phyloP scores from a whole-genome alignment of 2,888 invertebrate genomes.

The Cataglyphis altisquamis region DNA sequence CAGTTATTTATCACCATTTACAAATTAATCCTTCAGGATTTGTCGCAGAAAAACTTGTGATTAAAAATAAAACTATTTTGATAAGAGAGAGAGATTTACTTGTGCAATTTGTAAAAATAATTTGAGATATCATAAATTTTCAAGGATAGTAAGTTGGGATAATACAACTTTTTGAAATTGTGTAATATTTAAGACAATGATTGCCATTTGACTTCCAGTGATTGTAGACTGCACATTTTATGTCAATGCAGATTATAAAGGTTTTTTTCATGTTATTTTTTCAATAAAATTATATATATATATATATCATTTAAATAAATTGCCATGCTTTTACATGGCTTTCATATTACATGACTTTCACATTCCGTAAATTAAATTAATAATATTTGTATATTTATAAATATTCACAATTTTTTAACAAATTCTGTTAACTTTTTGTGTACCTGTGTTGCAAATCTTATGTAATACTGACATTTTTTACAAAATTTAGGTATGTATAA shows the following conservation, averaged over 20 bases:
- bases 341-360: slow-evolving; percentile 30
- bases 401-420: slow-evolving; percentile 12
- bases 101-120: slow-evolving; percentile 69
- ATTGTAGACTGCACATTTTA: slow-evolving; percentile 21
- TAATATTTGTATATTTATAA: slow-evolving; percentile 7
- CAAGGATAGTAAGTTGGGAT: slow-evolving; percentile 14
- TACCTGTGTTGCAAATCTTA: slow-evolving; percentile 41
- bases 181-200: slow-evolving; percentile 14
- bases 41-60: slow-evolving; percentile 72
- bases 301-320: slow-evolving; percentile 47
- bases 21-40: slow-evolving; percentile 64
- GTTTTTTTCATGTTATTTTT: neutral
- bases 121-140: slow-evolving; percentile 49
- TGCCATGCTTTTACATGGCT: neutral
- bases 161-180: slow-evolving; percentile 30
- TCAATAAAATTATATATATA: slow-evolving; percentile 10
- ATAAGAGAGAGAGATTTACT: slow-evolving; percentile 62
- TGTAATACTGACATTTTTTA: slow-evolving; percentile 34
- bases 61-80: slow-evolving; percentile 67
- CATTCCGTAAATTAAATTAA: slow-evolving; percentile 52
- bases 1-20: slow-evolving; percentile 66
- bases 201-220: slow-evolving; percentile 42
- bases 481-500: slow-evolving; percentile 63
- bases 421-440: slow-evolving; percentile 50
- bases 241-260: slow-evolving; percentile 18